Evolutionary conservation across 2,113 vertebrate genomes (phyloP).

Genomic region (Anser brachyrhynchus): DNA sequence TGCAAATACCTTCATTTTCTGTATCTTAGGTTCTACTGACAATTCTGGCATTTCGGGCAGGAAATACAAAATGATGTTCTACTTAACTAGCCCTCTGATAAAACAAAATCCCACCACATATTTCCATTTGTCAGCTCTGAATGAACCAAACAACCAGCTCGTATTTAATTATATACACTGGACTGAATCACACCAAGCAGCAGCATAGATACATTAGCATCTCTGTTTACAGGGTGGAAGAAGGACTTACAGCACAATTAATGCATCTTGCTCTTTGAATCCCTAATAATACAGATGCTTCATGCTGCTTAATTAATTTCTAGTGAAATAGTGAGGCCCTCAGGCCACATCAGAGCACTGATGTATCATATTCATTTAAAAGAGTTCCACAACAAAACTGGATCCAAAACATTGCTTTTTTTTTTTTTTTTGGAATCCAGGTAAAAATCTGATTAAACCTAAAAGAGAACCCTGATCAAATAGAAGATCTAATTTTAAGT

Average conservation of each 20-base stretch:
- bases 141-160: background rate
- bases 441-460: background rate
- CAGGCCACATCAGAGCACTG: background rate
- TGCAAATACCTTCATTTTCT: background rate
- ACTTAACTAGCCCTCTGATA: background rate
- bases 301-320: slow-evolving; percentile 9
- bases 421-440: background rate
- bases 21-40: background rate
- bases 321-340: background rate
- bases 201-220: background rate
- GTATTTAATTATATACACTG: background rate
- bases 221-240: background rate
- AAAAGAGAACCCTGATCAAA: background rate
- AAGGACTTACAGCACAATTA: background rate
- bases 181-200: background rate
- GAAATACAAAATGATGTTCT: background rate
- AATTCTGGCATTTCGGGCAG: background rate
- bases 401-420: background rate
- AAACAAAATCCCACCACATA: background rate
- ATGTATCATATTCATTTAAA: background rate
- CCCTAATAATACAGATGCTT: background rate
- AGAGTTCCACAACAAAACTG: background rate
- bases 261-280: background rate
- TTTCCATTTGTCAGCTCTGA: background rate
- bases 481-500: background rate